Evolutionary conservation across 1,140 invertebrate species (phyloP).

Genomic region (Metopolophium dirhodum): DNA sequence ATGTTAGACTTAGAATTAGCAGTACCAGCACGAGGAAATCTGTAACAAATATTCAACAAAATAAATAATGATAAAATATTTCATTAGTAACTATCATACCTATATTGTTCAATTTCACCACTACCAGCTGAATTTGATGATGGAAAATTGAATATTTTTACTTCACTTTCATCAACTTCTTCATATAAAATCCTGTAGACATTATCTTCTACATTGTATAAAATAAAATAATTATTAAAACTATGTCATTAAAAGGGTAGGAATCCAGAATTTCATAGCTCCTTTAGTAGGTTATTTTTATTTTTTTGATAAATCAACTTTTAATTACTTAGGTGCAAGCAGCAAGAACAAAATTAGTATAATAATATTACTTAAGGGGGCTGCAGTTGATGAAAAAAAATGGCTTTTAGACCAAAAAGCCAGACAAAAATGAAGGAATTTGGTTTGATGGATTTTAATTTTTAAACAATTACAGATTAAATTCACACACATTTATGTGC

Average conservation of each 20-base stretch:
- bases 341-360: not conserved
- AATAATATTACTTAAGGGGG: too few species aligned
- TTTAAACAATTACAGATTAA: too few species aligned
- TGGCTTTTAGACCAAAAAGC: too few species aligned
- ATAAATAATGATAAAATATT: not conserved
- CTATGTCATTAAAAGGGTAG: not conserved
- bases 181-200: slow-evolving; percentile 92
- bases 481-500: too few species aligned
- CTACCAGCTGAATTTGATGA: slow-evolving; percentile 75
- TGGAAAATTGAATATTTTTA: slow-evolving; percentile 89
- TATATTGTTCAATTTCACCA: slow-evolving; percentile 85
- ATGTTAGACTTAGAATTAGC: slow-evolving; percentile 88
- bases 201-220: slow-evolving; percentile 67
- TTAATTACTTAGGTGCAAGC: not conserved
- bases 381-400: too few species aligned
- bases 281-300: not conserved
- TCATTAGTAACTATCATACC: slow-evolving; percentile 59
- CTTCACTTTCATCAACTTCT: slow-evolving; percentile 93
- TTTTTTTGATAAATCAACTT: not conserved
- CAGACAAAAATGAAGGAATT: too few species aligned
- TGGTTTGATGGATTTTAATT: too few species aligned
- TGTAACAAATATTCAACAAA: slow-evolving; percentile 60
- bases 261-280: not conserved
- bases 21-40: slow-evolving; percentile 90
- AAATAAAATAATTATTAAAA: slow-evolving; percentile 54